Percentiles rank a stretch among this genome's conserved stretches.
These are phyloP conservation scores for Paramuricea clavata DNA, from an alignment of 92 coral and sea anemone genomes.

Conservation along the genomic window DNA sequence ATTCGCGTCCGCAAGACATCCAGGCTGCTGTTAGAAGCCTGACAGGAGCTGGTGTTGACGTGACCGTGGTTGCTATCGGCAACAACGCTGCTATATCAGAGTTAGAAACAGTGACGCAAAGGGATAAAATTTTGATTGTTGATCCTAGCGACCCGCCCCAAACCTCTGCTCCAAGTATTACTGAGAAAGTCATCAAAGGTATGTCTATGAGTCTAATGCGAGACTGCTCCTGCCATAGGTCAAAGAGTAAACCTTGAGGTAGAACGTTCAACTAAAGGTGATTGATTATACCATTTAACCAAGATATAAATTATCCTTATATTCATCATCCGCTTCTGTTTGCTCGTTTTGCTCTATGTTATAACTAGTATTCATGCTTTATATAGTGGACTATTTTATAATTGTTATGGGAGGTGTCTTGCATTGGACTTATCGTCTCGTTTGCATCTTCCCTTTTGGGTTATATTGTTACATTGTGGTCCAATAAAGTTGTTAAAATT, in stretches of 20 bases:
- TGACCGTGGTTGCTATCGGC: constrained; percentile 59
- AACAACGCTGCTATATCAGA: constrained; percentile 52
- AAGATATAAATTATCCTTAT: too few species aligned
- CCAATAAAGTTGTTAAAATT: too few species aligned
- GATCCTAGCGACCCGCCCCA: constrained; percentile 45
- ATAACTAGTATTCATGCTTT: too few species aligned
- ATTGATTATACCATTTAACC: too few species aligned
- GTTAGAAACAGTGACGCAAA: constrained; percentile 55
- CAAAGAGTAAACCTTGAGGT: background rate
- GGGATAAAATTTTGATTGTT: constrained; percentile 47
- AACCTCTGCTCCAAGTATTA: constrained; percentile 36
- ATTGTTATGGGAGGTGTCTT: too few species aligned
- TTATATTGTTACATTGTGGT: too few species aligned
- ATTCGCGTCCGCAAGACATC: constrained; percentile 35
- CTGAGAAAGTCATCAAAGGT: constrained; percentile 60
- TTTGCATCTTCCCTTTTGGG: too few species aligned
- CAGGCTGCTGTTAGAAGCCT: constrained; percentile 31
- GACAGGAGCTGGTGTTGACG: constrained; percentile 27
- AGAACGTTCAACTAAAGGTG: too few species aligned
- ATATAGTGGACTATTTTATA: too few species aligned
- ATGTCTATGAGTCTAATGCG: background rate
- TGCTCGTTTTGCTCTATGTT: too few species aligned
- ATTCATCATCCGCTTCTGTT: too few species aligned
- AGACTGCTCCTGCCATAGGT: background rate
- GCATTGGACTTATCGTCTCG: too few species aligned